Conservation (phyloP, 1,140 invertebrate genomes). For the Saccostrea echinata region DNA sequence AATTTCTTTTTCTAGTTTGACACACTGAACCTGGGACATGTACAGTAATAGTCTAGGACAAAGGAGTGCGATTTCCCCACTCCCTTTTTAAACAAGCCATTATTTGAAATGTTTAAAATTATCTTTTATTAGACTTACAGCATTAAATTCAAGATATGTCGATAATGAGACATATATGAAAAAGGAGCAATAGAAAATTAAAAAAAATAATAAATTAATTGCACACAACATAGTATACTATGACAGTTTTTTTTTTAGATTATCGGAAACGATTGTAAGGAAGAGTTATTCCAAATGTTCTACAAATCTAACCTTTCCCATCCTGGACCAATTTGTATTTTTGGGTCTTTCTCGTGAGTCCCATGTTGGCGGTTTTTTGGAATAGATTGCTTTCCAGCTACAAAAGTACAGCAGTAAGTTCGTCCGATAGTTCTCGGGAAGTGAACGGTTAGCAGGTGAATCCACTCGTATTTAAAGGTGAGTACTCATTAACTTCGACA, state of each 20-base stretch:
- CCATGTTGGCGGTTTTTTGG: background rate
- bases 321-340: conserved; percentile 17
- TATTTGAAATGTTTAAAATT: no score
- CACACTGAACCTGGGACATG: no score
- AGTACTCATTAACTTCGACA: background rate
- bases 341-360: background rate
- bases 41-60: no score
- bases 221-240: background rate
- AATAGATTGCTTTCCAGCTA: background rate
- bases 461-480: conserved; percentile 21
- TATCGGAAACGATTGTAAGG: background rate
- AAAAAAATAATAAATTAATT: background rate
- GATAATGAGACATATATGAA: no score
- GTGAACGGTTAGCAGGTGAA: background rate
- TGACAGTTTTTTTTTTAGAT: background rate
- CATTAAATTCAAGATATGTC: no score
- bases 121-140: no score
- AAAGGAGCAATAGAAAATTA: background rate
- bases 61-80: no score
- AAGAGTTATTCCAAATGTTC: background rate
- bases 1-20: no score
- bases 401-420: background rate
- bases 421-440: background rate
- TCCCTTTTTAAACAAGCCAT: no score
- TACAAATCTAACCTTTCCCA: background rate